These are phyloP conservation scores for Clarias batrachus DNA, from an alignment of 2,113 vertebrate species.

Conservation along the genomic window DNA sequence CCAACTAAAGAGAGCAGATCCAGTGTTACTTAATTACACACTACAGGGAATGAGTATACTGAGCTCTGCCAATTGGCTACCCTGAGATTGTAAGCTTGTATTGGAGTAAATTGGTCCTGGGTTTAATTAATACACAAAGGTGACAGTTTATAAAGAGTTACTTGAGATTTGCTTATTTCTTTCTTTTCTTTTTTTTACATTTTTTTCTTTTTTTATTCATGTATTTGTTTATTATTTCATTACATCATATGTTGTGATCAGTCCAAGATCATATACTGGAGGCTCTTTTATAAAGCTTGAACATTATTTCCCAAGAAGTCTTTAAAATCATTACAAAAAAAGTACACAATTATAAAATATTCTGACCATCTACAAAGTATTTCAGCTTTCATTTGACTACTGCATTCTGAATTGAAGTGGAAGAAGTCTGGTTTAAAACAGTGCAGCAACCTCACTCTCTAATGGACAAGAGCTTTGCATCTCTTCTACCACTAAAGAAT, in stretches of 20 bases:
- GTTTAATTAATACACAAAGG: background rate
- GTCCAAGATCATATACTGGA: background rate
- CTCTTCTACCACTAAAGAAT: background rate
- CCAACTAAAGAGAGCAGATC: constrained; percentile 6
- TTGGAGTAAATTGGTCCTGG: background rate
- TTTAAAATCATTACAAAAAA: background rate
- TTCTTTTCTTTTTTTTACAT: no score
- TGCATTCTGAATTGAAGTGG: background rate
- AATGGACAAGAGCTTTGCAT: background rate
- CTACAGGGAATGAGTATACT: constrained; percentile 6
- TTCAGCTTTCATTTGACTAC: background rate
- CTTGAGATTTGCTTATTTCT: background rate
- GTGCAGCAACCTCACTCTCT: background rate
- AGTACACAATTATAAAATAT: background rate
- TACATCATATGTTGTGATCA: background rate
- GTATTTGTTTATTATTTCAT: background rate
- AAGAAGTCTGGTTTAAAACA: background rate
- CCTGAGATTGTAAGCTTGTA: background rate
- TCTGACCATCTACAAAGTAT: background rate
- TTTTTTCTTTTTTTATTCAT: no score
- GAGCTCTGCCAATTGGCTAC: constrained; percentile 25
- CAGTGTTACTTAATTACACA: constrained; percentile 6
- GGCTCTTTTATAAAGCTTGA: background rate
- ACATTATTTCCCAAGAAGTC: background rate
- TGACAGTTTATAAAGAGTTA: background rate